These are phyloP conservation scores for Menidia menidia DNA, from an alignment of 2,797 vertebrate genomes.

Conservation along the genomic window DNA sequence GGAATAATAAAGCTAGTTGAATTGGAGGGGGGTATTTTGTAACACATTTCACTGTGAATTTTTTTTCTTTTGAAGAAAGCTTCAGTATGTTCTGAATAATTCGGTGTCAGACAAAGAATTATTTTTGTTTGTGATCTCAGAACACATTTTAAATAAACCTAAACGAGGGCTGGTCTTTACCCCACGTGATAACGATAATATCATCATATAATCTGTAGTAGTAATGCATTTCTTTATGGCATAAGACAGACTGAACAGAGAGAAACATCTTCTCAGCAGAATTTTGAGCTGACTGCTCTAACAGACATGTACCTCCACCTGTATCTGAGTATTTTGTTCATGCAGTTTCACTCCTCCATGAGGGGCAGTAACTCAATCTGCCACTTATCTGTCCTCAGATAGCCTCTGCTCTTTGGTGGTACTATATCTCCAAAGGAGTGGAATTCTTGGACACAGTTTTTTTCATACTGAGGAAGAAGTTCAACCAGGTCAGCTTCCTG, in stretches of 20 bases:
- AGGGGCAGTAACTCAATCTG: not conserved
- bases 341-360: no score
- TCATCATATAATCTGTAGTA: not conserved
- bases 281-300: not conserved
- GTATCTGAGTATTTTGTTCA: not conserved
- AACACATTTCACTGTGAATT: no score
- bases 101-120: no score
- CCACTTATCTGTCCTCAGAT: conserved; percentile 81
- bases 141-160: no score
- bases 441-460: conserved; percentile 98
- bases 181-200: no score
- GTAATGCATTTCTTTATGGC: not conserved
- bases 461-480: conserved; percentile 99
- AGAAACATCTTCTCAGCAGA: not conserved
- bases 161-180: no score
- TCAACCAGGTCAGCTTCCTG: conserved; percentile 98
- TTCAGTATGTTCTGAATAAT: no score
- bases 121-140: no score
- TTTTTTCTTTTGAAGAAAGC: not conserved
- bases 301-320: not conserved
- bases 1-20: not conserved
- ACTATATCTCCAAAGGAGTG: conserved; percentile 98
- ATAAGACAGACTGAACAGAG: not conserved
- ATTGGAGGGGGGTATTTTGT: not conserved
- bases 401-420: conserved; percentile 99